These are phyloP conservation scores for Sarcophaga peregrina DNA, from an alignment of 1,140 invertebrate species.

Conservation along the genomic window DNA sequence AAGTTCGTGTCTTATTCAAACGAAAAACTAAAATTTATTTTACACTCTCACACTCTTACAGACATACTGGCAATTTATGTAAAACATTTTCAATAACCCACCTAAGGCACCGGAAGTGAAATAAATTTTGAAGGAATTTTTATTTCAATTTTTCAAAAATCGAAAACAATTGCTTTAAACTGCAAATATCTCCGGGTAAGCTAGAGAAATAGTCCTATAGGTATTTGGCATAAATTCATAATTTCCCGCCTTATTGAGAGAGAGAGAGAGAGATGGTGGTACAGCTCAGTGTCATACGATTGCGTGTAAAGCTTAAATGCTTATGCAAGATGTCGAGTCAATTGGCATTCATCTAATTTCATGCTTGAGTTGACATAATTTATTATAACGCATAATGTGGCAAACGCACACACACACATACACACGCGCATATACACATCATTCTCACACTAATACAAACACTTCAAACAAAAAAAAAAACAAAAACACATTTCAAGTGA, in stretches of 20 bases:
- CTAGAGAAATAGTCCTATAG: too few species aligned
- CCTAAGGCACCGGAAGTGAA: neutral
- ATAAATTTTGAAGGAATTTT: neutral
- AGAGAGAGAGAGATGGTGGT: too few species aligned
- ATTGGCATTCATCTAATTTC: conserved; percentile 43
- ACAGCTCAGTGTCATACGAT: neutral
- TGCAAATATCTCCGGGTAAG: too few species aligned
- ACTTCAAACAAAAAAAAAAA: too few species aligned
- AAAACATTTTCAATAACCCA: conserved; percentile 17
- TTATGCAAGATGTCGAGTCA: conserved; percentile 43
- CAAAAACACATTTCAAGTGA: too few species aligned
- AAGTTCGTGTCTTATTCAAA: neutral
- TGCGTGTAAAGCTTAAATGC: conserved; percentile 40
- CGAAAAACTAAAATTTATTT: conserved; percentile 33
- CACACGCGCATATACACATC: neutral
- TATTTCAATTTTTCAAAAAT: neutral
- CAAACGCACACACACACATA: neutral
- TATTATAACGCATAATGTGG: conserved; percentile 38
- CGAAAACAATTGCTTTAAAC: too few species aligned
- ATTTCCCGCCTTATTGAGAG: too few species aligned
- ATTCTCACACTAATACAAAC: neutral
- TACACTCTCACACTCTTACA: conserved; percentile 27
- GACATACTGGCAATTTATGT: conserved; percentile 17
- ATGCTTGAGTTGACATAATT: conserved; percentile 43
- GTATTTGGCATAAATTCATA: too few species aligned